Conservation (phyloP, 1,140 invertebrate genomes). For the Drosophila pruinosa region DNA sequence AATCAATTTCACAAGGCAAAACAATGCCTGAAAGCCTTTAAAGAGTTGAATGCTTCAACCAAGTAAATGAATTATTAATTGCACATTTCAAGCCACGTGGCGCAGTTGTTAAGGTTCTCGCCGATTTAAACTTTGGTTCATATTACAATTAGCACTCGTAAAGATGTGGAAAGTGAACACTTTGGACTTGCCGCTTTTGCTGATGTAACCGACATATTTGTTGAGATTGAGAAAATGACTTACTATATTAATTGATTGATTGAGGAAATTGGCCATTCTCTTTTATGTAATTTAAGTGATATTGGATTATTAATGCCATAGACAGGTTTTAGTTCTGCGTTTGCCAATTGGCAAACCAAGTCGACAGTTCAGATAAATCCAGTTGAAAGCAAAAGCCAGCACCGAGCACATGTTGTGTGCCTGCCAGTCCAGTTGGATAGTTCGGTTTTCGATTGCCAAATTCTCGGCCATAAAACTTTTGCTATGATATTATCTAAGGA, state of each 20-base stretch:
- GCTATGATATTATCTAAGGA: constrained; percentile 56
- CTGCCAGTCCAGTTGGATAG: not conserved
- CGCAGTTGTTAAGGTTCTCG: constrained; percentile 57
- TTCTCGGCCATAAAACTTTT: constrained; percentile 16
- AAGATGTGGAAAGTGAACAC: no score
- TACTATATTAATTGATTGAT: constrained; percentile 64
- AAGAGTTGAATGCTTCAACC: constrained; percentile 4
- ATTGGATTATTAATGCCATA: constrained; percentile 29
- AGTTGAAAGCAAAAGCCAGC: not conserved
- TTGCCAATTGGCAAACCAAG: not conserved
- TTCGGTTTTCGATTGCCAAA: constrained; percentile 22
- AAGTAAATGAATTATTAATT: constrained; percentile 39
- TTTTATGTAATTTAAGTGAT: constrained; percentile 25
- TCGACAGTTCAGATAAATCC: not conserved
- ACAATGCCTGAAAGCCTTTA: not conserved
- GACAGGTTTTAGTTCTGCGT: constrained; percentile 26
- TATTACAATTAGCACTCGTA: no score
- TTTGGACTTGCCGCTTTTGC: not conserved
- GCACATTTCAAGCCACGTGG: constrained; percentile 22
- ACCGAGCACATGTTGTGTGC: not conserved
- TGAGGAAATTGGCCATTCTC: constrained; percentile 61
- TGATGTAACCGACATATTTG: constrained; percentile 43
- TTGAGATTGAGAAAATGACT: constrained; percentile 43
- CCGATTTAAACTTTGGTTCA: no score
- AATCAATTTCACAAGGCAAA: constrained; percentile 5